Base-by-base conservation (phyloP, 2,113 vertebrate species). In the Steatornis caripensis region DNA sequence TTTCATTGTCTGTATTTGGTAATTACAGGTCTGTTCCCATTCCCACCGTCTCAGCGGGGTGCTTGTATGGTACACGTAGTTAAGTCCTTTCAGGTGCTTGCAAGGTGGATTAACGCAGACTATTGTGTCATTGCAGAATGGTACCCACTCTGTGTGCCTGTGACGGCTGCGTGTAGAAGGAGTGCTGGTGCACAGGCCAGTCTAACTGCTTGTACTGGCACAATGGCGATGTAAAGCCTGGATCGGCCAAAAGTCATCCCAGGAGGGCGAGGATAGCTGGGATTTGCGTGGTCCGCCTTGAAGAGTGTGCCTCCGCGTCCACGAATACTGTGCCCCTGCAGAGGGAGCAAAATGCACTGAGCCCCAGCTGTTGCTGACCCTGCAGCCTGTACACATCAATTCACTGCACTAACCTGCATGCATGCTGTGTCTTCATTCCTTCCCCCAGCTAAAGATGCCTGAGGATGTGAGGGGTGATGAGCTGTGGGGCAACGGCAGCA, bases 1-100 rank as follows among this genome's bases (percentile, higher is more conserved):
- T 97, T 97, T 98, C 95, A 97, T 97, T 97, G 96, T 97, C 97
- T 98, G 95, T 96, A 80, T 96, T 93, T 82, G 86, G 95, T 97
- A 97, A 98, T 97, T 97, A 98, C 95, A 97, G 97, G 95, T 97
- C 97, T 95, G 82, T 83, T 94, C 91, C 79, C 93, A 61, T 95
- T 96, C 96, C 95, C 93, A 85, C 93, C 93, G 91, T 48, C 96
- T 96, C 97, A 71, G 95, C n/a, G 7, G 96, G 97, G 89, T 93
- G 90, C 94, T 94, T 74, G 49, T 65, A 62, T 26, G 45, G 90
- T 87, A 89, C 86, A 93, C 0, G 7, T 58, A 93, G 91, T 97
- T 95, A 93, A 95, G 78, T 79, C 90, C 82, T 97, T 97, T 96
- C 95, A 97, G 91, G 96, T 97, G 93, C 85, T 95, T 70, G 84